These are phyloP conservation scores for Pavo muticus DNA, from an alignment of 2,113 vertebrate species.

Conservation along the genomic window DNA sequence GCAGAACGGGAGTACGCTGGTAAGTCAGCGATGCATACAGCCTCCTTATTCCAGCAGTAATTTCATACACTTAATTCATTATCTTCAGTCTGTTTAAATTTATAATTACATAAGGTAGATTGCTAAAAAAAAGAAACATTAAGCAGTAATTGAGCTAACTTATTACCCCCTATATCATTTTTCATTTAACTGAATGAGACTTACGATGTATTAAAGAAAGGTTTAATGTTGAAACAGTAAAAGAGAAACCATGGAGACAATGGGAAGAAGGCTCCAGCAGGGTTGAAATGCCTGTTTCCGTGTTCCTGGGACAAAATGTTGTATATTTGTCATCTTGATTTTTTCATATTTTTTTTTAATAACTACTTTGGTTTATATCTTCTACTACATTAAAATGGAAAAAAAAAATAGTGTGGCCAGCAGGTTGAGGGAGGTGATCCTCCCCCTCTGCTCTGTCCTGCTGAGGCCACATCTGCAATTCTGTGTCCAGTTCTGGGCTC, in stretches of 20 bases:
- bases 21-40: conserved; percentile 67
- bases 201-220: neutral
- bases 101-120: neutral
- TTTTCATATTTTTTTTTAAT: neutral
- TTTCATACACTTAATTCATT: neutral
- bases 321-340: neutral
- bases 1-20: conserved; percentile 95
- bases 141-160: neutral
- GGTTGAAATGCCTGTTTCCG: neutral
- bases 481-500: too few relatives aligned
- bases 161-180: neutral
- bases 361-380: neutral
- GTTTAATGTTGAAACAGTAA: neutral
- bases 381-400: neutral
- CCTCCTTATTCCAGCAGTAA: neutral
- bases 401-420: neutral
- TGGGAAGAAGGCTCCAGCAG: neutral
- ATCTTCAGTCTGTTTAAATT: neutral
- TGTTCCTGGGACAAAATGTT: neutral
- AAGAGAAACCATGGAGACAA: neutral
- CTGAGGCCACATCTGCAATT: too few relatives aligned
- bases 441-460: too few relatives aligned
- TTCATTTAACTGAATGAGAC: conserved; percentile 5
- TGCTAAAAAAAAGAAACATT: neutral
- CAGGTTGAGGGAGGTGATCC: neutral